Conservation (phyloP, 2,888 invertebrate genomes). For the Melanostoma scalare region DNA sequence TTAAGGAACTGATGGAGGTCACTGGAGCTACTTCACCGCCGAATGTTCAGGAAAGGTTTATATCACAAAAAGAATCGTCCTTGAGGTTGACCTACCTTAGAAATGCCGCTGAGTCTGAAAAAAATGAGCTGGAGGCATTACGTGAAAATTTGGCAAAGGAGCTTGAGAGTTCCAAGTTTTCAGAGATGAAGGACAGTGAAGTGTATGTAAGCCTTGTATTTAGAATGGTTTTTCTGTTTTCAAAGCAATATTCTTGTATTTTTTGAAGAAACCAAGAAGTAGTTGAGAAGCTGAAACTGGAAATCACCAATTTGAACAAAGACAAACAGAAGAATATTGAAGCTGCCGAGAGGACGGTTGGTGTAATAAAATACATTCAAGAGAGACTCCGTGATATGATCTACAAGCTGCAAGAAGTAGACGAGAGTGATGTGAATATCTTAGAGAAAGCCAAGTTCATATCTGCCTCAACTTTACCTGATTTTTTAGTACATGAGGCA, state of each 20-base stretch:
- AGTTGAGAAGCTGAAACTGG: conserved; percentile 85
- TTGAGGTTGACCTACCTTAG: conserved; percentile 88
- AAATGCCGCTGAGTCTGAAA: conserved; percentile 88
- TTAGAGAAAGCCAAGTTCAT: conserved; percentile 76
- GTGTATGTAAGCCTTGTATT: conserved; percentile 84
- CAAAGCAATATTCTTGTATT: not conserved
- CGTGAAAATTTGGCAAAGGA: conserved; percentile 86
- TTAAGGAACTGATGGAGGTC: conserved; percentile 89
- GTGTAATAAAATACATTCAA: conserved; percentile 79
- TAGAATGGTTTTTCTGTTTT: not conserved
- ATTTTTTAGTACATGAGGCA: conserved; percentile 78
- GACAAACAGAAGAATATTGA: conserved; percentile 81
- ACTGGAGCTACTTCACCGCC: conserved; percentile 90
- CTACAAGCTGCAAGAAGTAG: conserved; percentile 81
- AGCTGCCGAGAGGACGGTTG: conserved; percentile 79
- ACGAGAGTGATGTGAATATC: conserved; percentile 79
- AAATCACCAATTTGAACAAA: conserved; percentile 83
- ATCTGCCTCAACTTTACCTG: conserved; percentile 77
- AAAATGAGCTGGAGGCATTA: conserved; percentile 86
- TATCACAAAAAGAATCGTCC: conserved; percentile 88
- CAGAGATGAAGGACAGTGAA: conserved; percentile 90
- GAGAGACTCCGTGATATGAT: conserved; percentile 81
- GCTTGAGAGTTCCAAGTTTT: conserved; percentile 90
- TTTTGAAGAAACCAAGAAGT: conserved; percentile 87
- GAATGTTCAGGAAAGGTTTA: conserved; percentile 89